Percentiles rank a stretch among this genome's conserved stretches.
Conservation (phyloP, 2,113 vertebrate species). For the Rhagologus leucostigma region DNA sequence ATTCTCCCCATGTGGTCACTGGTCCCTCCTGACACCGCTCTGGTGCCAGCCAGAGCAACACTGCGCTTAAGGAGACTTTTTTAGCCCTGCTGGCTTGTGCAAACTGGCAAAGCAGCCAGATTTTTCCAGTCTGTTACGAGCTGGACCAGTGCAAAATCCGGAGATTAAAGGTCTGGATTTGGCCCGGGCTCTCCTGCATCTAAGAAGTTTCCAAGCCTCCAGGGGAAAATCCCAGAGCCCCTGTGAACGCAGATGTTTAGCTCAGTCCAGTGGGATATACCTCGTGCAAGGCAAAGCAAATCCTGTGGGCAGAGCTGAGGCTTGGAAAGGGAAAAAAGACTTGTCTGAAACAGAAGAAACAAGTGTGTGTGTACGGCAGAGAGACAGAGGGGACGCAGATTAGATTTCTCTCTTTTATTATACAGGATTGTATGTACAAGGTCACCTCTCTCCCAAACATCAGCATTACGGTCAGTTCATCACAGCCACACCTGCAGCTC, state of each 20-base stretch:
- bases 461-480: slow-evolving; percentile 46
- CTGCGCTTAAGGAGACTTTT: not conserved
- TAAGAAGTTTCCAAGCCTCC: not conserved
- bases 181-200: not conserved
- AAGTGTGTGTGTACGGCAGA: not conserved
- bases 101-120: not conserved
- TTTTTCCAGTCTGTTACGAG: not conserved
- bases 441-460: slow-evolving; percentile 40
- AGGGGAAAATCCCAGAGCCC: not conserved
- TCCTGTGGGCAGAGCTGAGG: not conserved
- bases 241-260: not conserved
- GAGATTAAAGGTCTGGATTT: not conserved
- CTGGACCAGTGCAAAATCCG: not conserved
- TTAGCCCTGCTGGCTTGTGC: not conserved
- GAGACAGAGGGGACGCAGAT: not conserved
- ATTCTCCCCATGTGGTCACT: not conserved
- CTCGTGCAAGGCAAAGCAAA: not conserved
- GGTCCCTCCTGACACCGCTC: not conserved
- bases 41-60: not conserved
- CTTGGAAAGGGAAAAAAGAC: not conserved
- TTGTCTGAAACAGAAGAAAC: not conserved
- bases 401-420: slow-evolving; percentile 63
- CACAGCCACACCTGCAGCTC: slow-evolving; percentile 47
- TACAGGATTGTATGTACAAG: slow-evolving; percentile 70
- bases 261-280: not conserved